Evolutionary conservation across 2,113 vertebrate species (phyloP).

Genomic region (Miniopterus natalensis): DNA sequence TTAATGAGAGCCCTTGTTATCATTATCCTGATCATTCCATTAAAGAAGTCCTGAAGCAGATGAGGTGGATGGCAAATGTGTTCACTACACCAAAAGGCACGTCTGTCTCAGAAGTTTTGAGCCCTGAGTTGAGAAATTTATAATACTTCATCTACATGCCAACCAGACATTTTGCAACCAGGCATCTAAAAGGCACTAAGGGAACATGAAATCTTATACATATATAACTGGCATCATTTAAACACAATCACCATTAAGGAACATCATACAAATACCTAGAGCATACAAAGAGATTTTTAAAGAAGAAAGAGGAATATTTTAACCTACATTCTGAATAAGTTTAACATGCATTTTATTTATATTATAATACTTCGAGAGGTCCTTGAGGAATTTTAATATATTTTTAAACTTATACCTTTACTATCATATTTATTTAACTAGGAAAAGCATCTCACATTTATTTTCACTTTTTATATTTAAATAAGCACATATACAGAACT

Average conservation of each 20-base stretch:
- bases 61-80: neutral
- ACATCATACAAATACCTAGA: neutral
- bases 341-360: neutral
- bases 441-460: constrained; percentile 4
- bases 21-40: neutral
- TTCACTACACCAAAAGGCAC: neutral
- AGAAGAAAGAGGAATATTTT: constrained; percentile 21
- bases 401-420: constrained; percentile 46
- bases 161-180: constrained; percentile 21
- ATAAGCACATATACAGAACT: neutral
- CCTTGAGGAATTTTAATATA: neutral
- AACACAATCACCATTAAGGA: neutral
- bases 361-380: neutral
- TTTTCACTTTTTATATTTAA: constrained; percentile 29
- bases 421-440: constrained; percentile 24
- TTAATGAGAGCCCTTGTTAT: neutral
- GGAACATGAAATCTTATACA: neutral
- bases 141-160: neutral
- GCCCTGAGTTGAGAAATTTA: constrained; percentile 29
- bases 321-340: neutral
- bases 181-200: neutral
- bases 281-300: neutral
- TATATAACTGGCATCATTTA: neutral
- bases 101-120: constrained; percentile 30
- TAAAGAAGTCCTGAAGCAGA: neutral